phyloP scores from a whole-genome alignment of 2,113 vertebrate species.

The Burhinus oedicnemus region DNA sequence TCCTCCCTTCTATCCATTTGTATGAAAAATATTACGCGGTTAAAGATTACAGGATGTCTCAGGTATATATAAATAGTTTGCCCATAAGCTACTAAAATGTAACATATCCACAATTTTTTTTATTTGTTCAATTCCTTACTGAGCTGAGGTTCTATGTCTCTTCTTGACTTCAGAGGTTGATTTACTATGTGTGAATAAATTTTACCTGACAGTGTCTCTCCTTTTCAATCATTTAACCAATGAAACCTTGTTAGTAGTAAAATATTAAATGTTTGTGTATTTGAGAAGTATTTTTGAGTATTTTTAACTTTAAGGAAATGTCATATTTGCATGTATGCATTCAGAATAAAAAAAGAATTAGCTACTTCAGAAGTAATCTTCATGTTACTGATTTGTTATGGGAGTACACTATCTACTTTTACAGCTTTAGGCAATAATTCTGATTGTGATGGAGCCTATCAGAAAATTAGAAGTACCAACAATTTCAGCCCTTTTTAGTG shows the following conservation, averaged over 20 bases:
- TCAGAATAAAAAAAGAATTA: background rate
- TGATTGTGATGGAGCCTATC: background rate
- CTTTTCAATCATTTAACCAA: conserved; percentile 59
- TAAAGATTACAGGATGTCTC: background rate
- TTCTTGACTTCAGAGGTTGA: conserved; percentile 59
- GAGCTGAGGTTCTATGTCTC: background rate
- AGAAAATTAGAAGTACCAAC: background rate
- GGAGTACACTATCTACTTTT: background rate
- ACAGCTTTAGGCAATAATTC: background rate
- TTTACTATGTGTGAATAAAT: conserved; percentile 59
- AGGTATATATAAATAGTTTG: background rate
- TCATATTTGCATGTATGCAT: background rate
- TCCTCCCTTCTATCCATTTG: background rate
- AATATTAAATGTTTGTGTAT: conserved; percentile 8
- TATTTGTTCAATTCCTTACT: background rate
- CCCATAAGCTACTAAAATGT: background rate
- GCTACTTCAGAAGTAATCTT: background rate
- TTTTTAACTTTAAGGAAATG: background rate
- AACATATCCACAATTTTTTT: background rate
- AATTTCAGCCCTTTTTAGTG: background rate
- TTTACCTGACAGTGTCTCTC: conserved; percentile 50
- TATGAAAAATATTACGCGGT: background rate
- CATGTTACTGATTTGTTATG: background rate
- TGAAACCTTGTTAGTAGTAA: conserved; percentile 33
- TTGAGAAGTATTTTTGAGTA: background rate